Conservation (phyloP, 2,888 invertebrate species). For the Dasysyrphus tricinctus region DNA sequence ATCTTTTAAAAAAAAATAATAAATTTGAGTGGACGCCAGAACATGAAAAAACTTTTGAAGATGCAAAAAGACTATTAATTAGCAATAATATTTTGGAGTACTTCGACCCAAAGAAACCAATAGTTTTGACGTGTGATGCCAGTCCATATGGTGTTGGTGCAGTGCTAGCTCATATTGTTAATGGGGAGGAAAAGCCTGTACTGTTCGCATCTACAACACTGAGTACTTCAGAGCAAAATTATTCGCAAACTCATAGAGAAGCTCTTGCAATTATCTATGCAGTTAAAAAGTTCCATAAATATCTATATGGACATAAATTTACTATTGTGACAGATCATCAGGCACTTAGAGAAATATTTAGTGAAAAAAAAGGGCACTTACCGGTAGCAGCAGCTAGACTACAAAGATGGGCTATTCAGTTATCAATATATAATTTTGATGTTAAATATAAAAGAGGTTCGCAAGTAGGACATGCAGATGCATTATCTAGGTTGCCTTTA, state of each 20-base stretch:
- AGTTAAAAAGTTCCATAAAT: slow-evolving; percentile 7
- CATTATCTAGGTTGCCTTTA: slow-evolving; percentile 46
- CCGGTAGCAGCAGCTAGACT: too few relatives aligned
- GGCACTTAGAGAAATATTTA: too few relatives aligned
- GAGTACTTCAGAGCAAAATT: slow-evolving; percentile 2
- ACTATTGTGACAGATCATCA: too few relatives aligned
- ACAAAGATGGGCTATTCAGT: too few relatives aligned
- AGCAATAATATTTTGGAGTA: slow-evolving; percentile 43
- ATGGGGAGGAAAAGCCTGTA: too few relatives aligned
- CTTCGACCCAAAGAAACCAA: slow-evolving; percentile 57
- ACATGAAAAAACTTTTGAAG: slow-evolving; percentile 44
- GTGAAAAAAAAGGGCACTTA: too few relatives aligned
- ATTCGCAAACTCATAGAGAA: too few relatives aligned
- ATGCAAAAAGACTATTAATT: slow-evolving; percentile 48
- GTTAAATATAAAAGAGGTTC: slow-evolving; percentile 19
- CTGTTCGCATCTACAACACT: slow-evolving; percentile 50
- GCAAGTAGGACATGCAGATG: slow-evolving; percentile 64
- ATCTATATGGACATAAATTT: background rate
- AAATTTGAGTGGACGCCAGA: slow-evolving; percentile 39
- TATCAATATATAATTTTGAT: too few relatives aligned
- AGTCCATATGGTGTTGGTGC: too few relatives aligned
- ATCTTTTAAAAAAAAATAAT: slow-evolving; percentile 54
- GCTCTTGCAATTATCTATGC: background rate
- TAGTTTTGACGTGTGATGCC: slow-evolving; percentile 51
- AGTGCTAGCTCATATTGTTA: too few relatives aligned